Evolutionary conservation across 2,888 invertebrate species (phyloP).

Genomic region (Agriotes lineatus): DNA sequence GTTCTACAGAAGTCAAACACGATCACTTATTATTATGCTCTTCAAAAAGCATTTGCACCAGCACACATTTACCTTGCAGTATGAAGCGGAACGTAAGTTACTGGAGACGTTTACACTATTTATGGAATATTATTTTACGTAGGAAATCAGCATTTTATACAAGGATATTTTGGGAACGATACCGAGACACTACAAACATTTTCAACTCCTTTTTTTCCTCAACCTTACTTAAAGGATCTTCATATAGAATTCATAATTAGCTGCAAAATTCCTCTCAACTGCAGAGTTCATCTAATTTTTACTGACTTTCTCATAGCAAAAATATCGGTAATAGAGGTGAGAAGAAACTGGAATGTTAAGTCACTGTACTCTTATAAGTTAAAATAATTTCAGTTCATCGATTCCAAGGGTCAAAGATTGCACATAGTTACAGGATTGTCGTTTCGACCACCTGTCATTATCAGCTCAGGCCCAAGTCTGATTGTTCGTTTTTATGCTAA

Average conservation of each 20-base stretch:
- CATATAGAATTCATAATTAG: conserved; percentile 75
- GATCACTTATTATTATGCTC: conserved; percentile 71
- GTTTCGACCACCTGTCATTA: conserved; percentile 77
- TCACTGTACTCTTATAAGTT: too few species aligned
- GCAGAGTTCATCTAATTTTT: conserved; percentile 74
- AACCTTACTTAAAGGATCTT: conserved; percentile 75
- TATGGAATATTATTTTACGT: conserved; percentile 15
- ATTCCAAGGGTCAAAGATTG: conserved; percentile 75
- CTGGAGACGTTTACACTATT: too few species aligned
- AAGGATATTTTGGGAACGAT: conserved; percentile 64
- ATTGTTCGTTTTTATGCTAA: conserved; percentile 78
- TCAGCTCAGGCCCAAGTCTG: conserved; percentile 74
- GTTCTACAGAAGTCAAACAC: conserved; percentile 72
- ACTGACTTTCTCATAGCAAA: conserved; percentile 77
- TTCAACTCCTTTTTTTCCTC: conserved; percentile 77
- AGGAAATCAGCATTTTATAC: conserved; percentile 72
- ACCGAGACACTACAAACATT: conserved; percentile 68
- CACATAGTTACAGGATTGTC: conserved; percentile 75
- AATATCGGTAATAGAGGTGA: conserved; percentile 76
- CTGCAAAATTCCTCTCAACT: conserved; percentile 68
- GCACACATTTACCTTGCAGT: conserved; percentile 75
- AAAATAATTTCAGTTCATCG: conserved; percentile 70
- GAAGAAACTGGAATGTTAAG: too few species aligned
- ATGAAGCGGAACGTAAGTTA: conserved; percentile 73
- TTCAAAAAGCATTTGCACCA: conserved; percentile 71